phyloP scores from a whole-genome alignment of 2,113 vertebrate species.

The Orthonyx spaldingii region DNA sequence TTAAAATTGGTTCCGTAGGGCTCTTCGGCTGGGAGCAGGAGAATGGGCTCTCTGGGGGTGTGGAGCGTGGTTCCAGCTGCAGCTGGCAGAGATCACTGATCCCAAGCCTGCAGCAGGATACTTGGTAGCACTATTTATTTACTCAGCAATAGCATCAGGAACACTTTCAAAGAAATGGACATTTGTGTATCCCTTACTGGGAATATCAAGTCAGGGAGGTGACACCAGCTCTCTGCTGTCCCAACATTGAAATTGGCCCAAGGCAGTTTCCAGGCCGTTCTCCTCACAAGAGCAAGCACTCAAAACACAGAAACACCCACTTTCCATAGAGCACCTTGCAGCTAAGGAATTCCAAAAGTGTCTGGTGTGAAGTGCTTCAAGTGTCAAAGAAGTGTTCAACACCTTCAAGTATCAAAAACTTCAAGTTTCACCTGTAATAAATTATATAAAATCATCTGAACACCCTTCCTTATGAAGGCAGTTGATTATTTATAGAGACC shows the following conservation, averaged over 20 bases:
- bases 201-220: not conserved
- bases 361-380: not conserved
- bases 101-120: rapidly evolving
- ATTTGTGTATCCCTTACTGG: not conserved
- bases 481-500: not conserved
- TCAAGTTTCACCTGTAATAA: not conserved
- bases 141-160: not conserved
- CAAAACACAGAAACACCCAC: not conserved
- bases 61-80: not conserved
- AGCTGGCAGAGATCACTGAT: not conserved
- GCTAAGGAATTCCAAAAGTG: not conserved
- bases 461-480: not conserved
- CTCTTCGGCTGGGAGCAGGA: not conserved
- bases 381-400: not conserved
- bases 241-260: not conserved
- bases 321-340: not conserved
- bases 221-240: not conserved
- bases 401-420: not conserved
- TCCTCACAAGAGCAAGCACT: not conserved
- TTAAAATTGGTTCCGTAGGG: not conserved
- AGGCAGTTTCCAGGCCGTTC: not conserved
- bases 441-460: not conserved
- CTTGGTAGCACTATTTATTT: not conserved
- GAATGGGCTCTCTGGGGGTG: not conserved
- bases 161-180: not conserved